Evolutionary conservation across 1,140 invertebrate species (phyloP).

Genomic region (Drosophila teissieri): DNA sequence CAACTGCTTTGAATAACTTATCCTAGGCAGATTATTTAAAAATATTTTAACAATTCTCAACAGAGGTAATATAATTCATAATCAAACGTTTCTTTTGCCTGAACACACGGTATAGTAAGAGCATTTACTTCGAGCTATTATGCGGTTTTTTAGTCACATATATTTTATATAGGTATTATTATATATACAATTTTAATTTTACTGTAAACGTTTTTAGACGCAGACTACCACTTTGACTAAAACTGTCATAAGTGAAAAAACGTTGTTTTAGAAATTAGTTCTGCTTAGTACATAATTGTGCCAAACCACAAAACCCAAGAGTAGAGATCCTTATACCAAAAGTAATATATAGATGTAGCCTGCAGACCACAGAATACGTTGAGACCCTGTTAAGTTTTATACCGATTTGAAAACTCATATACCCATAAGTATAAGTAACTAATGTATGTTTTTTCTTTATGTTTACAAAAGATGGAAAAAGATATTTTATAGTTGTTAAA

Average conservation of each 20-base stretch:
- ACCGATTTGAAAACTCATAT: slow-evolving; percentile 30
- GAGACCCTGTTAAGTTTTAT: slow-evolving; percentile 71
- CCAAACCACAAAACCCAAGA: slow-evolving; percentile 44
- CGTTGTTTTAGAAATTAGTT: slow-evolving; percentile 71
- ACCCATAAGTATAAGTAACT: slow-evolving; percentile 6
- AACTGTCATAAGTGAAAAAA: slow-evolving; percentile 34
- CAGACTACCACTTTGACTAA: slow-evolving; percentile 25
- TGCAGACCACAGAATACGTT: slow-evolving; percentile 34
- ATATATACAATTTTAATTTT: slow-evolving; percentile 62
- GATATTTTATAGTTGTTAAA: slow-evolving; percentile 64
- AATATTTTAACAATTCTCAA: not conserved
- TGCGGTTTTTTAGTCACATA: slow-evolving; percentile 49
- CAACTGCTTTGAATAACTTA: slow-evolving; percentile 28
- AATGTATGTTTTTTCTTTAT: slow-evolving; percentile 31
- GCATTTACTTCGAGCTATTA: slow-evolving; percentile 59
- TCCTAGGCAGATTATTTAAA: not conserved
- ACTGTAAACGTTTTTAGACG: slow-evolving; percentile 46
- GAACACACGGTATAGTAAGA: slow-evolving; percentile 37
- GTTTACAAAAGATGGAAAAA: slow-evolving; percentile 30
- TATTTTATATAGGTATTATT: slow-evolving; percentile 54
- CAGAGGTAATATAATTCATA: not conserved
- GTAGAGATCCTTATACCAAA: slow-evolving; percentile 19
- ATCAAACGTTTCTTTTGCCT: slow-evolving; percentile 4
- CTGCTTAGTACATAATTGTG: slow-evolving; percentile 66
- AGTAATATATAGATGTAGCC: slow-evolving; percentile 26